Base-by-base conservation (phyloP, 2,113 vertebrate species). In the Bujurquina vittata region DNA sequence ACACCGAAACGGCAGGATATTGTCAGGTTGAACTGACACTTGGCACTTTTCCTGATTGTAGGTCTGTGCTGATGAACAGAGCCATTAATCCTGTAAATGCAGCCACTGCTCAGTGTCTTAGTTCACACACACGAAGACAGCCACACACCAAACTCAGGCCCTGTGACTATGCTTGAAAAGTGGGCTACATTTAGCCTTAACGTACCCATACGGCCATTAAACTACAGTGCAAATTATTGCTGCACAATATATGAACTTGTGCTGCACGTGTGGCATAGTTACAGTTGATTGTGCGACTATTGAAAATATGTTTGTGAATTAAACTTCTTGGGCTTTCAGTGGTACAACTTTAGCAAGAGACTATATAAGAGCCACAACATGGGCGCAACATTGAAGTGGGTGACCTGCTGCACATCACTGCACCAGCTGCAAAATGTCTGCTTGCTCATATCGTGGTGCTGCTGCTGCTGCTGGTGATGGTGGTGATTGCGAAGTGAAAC, bases 1-100 rank as follows among this genome's bases (percentile, higher is more conserved):
- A 59, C n/a, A 60, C 59, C 37, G 22, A 82, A 61, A 79, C 49
- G 18, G 9, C 79, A 91, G 91, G 92, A 93, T 91, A 93, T 91
- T 94, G 60, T 74, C 29, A 59, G 57, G 54, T 83, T 87, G 60
- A 90, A n/a, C n/a, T n/a, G n/a, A n/a, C n/a, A n/a, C 72, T 56
- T 72, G 26, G 31, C 59, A 29, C 77, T 23, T 58, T 89, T 59
- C 83, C 84, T 31, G 76, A 75, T 31, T 31, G 57, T 15, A 37
- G 40, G 33, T 57, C 79, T 84, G 65, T 84, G 62, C 60, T 40
- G 54, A 60, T 75, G 43, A 86, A 63, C 56, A 69, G n/a, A 82
- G 57, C 75, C 83, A 87, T 94, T 86, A 80, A 87, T 88, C 88
- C 58, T 81, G 57, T 59, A 81, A 80, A 81, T 58, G 57, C 20